Conservation (phyloP, 2,113 vertebrate genomes). For the Bubo bubo region DNA sequence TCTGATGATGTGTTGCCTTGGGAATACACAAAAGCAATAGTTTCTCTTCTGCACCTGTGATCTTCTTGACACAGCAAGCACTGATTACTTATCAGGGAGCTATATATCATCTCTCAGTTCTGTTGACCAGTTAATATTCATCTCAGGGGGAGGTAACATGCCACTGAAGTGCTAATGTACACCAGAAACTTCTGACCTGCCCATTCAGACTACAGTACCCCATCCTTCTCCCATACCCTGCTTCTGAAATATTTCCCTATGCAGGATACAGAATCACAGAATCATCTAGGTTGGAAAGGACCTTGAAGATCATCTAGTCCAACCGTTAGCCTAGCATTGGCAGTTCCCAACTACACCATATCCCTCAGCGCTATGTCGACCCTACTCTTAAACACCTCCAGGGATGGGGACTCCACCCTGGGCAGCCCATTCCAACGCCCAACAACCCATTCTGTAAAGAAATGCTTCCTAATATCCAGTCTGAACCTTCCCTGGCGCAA, state of each 20-base stretch:
- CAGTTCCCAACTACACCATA: too few species aligned
- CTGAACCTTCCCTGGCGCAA: too few species aligned
- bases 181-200: background rate
- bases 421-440: too few species aligned
- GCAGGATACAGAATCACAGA: background rate
- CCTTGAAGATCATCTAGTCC: too few species aligned
- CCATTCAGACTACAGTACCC: background rate
- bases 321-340: too few species aligned
- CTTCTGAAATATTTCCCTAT: background rate
- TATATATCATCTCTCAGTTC: background rate
- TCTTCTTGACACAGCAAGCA: background rate
- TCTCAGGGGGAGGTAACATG: background rate
- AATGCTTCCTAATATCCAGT: too few species aligned
- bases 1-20: background rate
- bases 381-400: too few species aligned
- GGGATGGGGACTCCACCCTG: too few species aligned
- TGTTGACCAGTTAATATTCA: background rate
- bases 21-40: background rate
- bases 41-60: background rate
- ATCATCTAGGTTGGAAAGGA: too few species aligned
- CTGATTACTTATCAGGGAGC: background rate
- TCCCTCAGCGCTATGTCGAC: too few species aligned
- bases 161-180: background rate
- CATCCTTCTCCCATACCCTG: background rate
- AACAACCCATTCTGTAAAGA: too few species aligned